These are phyloP conservation scores for Lepidocyrtinus sp. DNA, from an alignment of 2,888 invertebrate genomes.

Conservation along the genomic window DNA sequence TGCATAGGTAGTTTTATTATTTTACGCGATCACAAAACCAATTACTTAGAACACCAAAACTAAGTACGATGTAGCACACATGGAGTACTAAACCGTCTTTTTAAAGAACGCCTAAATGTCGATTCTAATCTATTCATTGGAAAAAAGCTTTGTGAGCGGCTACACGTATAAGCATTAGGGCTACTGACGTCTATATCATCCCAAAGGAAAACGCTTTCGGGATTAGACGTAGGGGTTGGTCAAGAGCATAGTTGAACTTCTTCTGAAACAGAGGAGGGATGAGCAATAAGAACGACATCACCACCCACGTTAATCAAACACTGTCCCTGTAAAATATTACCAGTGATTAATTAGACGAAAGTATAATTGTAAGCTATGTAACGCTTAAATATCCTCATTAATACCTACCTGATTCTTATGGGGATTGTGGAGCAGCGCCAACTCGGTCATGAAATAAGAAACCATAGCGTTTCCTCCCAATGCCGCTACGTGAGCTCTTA, in stretches of 20 bases:
- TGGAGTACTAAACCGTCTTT: conserved; percentile 57
- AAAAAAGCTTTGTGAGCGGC: not conserved
- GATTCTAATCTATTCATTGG: not conserved
- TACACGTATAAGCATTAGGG: not conserved
- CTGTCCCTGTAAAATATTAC: conserved; percentile 92
- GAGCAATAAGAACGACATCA: conserved; percentile 89
- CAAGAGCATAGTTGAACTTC: conserved; percentile 48
- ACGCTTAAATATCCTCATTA: no score
- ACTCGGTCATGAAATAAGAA: conserved; percentile 93
- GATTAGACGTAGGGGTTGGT: conserved; percentile 41
- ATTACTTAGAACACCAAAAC: not conserved
- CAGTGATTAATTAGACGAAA: no score
- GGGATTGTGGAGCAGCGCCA: conserved; percentile 90
- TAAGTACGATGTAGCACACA: conserved; percentile 14
- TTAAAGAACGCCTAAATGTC: conserved; percentile 39
- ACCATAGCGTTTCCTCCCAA: conserved; percentile 96
- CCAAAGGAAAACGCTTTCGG: conserved; percentile 31
- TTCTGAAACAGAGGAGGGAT: conserved; percentile 73
- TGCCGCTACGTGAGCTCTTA: conserved; percentile 92
- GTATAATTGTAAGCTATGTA: no score
- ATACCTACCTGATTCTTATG: conserved; percentile 93
- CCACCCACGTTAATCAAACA: conserved; percentile 96
- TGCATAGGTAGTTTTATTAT: no score
- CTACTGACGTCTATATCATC: not conserved
- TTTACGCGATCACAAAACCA: not conserved